Conservation (phyloP, 2,888 invertebrate genomes). For the Sylvicola cinctus region DNA sequence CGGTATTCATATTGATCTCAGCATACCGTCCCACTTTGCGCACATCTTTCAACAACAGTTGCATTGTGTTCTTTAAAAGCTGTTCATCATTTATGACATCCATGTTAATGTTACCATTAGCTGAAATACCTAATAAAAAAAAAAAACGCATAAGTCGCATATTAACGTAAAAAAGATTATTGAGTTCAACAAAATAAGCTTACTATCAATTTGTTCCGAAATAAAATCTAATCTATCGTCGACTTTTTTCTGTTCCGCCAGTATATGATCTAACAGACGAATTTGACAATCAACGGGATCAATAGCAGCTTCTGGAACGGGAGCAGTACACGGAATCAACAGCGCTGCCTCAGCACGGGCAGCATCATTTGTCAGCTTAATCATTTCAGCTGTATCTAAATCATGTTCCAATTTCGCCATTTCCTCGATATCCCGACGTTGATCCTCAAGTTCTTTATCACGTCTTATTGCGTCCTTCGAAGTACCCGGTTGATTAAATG, state of each 20-base stretch:
- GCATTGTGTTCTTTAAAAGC: no score
- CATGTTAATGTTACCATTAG: no score
- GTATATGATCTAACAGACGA: constrained; percentile 55
- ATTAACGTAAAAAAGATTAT: no score
- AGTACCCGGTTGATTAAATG: neutral
- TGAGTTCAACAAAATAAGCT: no score
- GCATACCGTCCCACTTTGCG: no score
- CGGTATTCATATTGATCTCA: no score
- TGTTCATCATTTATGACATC: no score
- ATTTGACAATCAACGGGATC: constrained; percentile 58
- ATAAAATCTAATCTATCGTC: constrained; percentile 51
- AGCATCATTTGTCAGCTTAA: neutral
- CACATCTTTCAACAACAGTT: no score
- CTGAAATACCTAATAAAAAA: no score
- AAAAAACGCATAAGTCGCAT: no score
- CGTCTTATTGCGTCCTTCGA: neutral
- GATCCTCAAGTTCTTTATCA: neutral
- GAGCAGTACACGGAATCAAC: constrained; percentile 26
- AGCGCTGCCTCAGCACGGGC: neutral
- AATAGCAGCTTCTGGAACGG: constrained; percentile 65
- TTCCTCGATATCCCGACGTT: neutral
- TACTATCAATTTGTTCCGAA: constrained; percentile 53
- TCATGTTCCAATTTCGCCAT: neutral
- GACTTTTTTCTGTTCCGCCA: constrained; percentile 49
- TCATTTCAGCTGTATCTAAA: neutral